Evolutionary conservation across 2,113 vertebrate genomes (phyloP).

Genomic region (Hypocryptadius cinnamomeus): DNA sequence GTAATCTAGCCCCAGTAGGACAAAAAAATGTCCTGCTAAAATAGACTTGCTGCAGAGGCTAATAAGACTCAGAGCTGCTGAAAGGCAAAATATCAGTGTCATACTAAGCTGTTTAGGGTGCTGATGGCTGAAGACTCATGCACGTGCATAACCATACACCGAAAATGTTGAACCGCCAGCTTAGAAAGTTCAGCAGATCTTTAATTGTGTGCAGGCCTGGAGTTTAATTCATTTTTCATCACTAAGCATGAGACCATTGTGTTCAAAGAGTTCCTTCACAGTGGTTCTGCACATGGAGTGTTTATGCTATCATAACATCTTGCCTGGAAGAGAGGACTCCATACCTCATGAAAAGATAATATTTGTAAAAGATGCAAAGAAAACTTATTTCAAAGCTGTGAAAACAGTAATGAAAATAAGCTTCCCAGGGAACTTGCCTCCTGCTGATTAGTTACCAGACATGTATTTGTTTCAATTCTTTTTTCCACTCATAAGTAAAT

Average conservation of each 20-base stretch:
- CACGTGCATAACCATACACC: neutral
- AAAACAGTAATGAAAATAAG: constrained; percentile 1
- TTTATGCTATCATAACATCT: neutral
- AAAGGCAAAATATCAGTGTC: neutral
- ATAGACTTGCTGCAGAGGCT: neutral
- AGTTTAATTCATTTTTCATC: neutral
- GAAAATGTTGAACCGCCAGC: neutral
- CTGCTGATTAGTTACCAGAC: neutral
- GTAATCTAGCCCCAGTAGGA: neutral
- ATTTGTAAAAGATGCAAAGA: neutral
- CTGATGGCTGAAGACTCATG: neutral
- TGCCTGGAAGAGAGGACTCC: neutral
- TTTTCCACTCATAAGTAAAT: neutral
- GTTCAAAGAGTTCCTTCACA: neutral
- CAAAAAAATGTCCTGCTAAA: neutral
- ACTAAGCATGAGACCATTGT: neutral
- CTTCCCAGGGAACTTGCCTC: constrained; percentile 15
- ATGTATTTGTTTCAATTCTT: neutral
- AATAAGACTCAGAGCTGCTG: neutral
- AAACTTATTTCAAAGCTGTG: constrained; percentile 13
- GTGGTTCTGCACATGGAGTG: neutral
- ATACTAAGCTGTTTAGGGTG: neutral
- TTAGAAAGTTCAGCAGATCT: neutral
- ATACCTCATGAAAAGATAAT: neutral
- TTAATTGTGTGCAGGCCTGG: neutral